Conservation (phyloP, 2,797 vertebrate species). For the Sarcoramphus papa region DNA sequence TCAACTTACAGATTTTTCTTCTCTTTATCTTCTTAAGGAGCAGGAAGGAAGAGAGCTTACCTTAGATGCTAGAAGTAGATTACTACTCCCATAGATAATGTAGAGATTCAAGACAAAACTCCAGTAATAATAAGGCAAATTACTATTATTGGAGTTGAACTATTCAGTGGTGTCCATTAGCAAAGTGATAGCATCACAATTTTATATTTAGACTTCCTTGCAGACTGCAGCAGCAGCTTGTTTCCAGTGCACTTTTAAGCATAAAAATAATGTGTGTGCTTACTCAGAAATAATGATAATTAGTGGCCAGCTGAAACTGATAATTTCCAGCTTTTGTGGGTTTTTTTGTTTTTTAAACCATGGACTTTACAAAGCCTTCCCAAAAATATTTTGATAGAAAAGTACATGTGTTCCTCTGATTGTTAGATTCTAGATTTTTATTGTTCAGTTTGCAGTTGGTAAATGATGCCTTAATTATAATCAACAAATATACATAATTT, state of each 20-base stretch:
- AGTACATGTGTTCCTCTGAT: not conserved
- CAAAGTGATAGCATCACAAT: constrained; percentile 73
- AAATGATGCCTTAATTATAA: constrained; percentile 54
- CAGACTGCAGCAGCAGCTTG: constrained; percentile 75
- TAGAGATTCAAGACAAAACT: constrained; percentile 70
- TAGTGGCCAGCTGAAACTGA: constrained; percentile 68
- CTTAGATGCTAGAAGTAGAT: constrained; percentile 78
- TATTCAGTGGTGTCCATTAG: constrained; percentile 84
- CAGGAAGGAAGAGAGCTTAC: constrained; percentile 23
- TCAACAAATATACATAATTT: constrained; percentile 1
- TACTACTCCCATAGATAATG: constrained; percentile 74
- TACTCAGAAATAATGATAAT: constrained; percentile 76
- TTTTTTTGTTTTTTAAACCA: not conserved
- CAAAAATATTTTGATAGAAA: not conserved
- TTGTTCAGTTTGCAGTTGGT: not conserved
- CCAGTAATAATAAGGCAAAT: not conserved
- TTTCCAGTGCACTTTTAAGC: constrained; percentile 72
- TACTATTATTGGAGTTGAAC: constrained; percentile 85
- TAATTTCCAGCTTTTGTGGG: not conserved
- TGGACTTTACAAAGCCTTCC: not conserved
- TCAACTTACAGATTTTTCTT: constrained; percentile 69
- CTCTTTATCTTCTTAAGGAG: constrained; percentile 66
- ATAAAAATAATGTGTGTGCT: constrained; percentile 59
- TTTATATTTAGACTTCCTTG: constrained; percentile 83
- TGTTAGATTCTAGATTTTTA: not conserved